Evolutionary conservation across 2,113 vertebrate genomes (phyloP), one percentile per base, ranked within the genome.

Genomic region (Calonectris borealis): DNA sequence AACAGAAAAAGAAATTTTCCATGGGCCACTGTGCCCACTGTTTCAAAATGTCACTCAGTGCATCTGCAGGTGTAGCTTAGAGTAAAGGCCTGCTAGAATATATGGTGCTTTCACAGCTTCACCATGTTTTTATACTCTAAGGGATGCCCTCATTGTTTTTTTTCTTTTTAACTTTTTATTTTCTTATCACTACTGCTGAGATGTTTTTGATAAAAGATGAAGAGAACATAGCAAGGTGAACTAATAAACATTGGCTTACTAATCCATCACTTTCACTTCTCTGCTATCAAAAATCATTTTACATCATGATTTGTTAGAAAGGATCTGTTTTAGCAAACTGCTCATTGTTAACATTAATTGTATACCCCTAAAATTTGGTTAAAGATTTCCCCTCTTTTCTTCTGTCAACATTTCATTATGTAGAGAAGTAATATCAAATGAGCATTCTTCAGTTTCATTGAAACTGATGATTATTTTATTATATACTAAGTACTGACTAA

Each of bases 401-500:
- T 83, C n/a, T 65, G 48, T n/a, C 69, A 85, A n/a, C 8, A 79
- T 64, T 90, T 89, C 34, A 60, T 92, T 94, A 34, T 52, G 18
- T 46, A 72, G 25, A 77, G 29, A 92, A 79, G 10, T 65, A 83
- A 83, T 54, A 60, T 24, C 34, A 84, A 73, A 79, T 46, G 31
- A 94, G 6, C 51, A 82, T 14, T 68, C 65, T 84, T 93, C 24
- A 51, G 8, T 86, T 96, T 76, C 44, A 73, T 13, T 71, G 29
- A 71, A 96, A 91, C 31, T 44, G 46, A 40, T 80, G 25, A 93
- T 77, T 91, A 83, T 77, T 93, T 92, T 94, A 57, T 90, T 93
- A 68, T 55, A 68, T 49, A 18, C 20, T 52, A 90, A 72, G 49
- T 42, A 81, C 17, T 36, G 21, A 71, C 36, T 85, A 96, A 94